Percentiles rank a stretch among this genome's conserved stretches.
Conservation (phyloP, 2,888 invertebrate species). For the Eilema griseolum region DNA sequence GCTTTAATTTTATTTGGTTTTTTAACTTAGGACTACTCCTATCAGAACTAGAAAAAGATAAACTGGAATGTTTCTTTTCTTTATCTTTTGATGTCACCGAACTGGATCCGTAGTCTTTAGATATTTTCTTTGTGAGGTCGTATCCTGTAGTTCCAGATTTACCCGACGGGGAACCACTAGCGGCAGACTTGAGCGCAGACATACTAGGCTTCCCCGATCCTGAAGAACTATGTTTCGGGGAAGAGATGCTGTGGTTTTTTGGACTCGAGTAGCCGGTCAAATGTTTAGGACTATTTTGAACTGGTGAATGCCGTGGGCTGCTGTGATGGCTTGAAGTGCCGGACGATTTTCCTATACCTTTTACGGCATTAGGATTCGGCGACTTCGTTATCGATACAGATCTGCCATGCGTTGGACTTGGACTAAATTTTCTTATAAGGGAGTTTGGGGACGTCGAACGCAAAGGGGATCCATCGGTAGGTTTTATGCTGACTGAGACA, state of each 20-base stretch:
- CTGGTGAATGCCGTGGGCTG: constrained; percentile 93
- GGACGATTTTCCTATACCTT: constrained; percentile 79
- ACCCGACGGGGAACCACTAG: constrained; percentile 89
- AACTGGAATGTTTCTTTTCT: constrained; percentile 85
- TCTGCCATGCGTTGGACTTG: constrained; percentile 90
- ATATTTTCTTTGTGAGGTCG: constrained; percentile 85
- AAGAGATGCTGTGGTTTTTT: constrained; percentile 92
- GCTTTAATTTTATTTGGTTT: constrained; percentile 90
- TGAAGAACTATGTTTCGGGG: constrained; percentile 92
- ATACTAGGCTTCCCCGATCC: constrained; percentile 95
- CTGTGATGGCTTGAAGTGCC: constrained; percentile 86
- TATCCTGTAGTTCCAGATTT: constrained; percentile 86
- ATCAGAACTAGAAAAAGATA: constrained; percentile 84
- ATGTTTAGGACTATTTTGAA: constrained; percentile 92
- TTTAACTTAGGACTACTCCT: constrained; percentile 90
- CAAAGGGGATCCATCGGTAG: constrained; percentile 88
- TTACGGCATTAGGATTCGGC: constrained; percentile 80
- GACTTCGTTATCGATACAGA: constrained; percentile 89
- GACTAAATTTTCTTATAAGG: constrained; percentile 90
- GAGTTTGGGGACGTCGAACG: constrained; percentile 90
- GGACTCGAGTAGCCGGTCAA: constrained; percentile 90
- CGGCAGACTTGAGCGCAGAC: constrained; percentile 94
- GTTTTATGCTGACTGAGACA: constrained; percentile 91
- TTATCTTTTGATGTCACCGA: constrained; percentile 82
- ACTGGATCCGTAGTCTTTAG: constrained; percentile 80